phyloP scores from a whole-genome alignment of 2,888 invertebrate genomes.

The Monopis laevigella region DNA sequence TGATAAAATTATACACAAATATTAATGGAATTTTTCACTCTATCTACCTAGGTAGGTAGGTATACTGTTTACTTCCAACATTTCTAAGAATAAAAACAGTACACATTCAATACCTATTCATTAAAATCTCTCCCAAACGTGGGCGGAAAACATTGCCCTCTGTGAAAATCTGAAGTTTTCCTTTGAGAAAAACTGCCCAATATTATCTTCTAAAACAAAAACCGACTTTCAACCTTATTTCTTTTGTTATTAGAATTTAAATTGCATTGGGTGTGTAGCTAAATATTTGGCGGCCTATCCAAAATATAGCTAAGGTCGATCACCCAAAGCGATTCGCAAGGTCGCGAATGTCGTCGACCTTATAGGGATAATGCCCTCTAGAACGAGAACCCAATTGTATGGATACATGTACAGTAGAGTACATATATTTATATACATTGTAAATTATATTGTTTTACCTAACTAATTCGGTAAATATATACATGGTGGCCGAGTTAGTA shows the following conservation, averaged over 20 bases:
- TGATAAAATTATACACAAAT: too few species aligned
- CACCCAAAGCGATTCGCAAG: conserved; percentile 6
- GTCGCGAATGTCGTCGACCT: conserved; percentile 7
- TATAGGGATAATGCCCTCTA: conserved; percentile 5
- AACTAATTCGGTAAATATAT: too few species aligned
- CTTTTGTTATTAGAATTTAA: background rate
- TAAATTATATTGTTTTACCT: too few species aligned
- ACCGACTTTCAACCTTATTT: background rate
- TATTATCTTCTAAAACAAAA: background rate
- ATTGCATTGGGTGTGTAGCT: too few species aligned
- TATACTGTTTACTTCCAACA: too few species aligned
- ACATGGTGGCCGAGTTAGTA: too few species aligned
- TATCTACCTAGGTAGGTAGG: too few species aligned
- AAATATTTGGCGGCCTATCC: too few species aligned
- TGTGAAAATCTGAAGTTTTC: conserved; percentile 1
- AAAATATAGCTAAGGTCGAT: conserved; percentile 2
- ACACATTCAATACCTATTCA: background rate
- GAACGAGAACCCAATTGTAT: too few species aligned
- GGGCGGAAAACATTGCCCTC: conserved; percentile 7
- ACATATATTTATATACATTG: too few species aligned
- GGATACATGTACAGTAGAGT: too few species aligned
- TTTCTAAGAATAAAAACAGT: background rate
- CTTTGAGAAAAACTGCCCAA: conserved; percentile 6
- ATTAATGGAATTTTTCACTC: too few species aligned
- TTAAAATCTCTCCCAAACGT: background rate